Evolutionary conservation across 1,140 invertebrate species (phyloP).

Genomic region (Conus ventricosus): DNA sequence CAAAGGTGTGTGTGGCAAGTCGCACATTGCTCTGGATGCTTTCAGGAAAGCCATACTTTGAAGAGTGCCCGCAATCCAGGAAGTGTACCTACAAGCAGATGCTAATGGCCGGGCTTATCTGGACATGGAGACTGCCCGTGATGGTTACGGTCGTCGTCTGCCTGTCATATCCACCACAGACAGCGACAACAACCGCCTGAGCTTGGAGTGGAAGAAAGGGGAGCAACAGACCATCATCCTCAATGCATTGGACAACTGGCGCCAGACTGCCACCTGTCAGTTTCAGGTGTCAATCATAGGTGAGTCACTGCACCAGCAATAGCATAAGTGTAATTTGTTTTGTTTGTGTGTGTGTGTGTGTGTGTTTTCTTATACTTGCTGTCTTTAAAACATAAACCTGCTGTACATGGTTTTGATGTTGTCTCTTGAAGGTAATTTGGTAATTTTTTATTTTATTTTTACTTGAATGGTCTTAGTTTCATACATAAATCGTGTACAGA

Average conservation of each 20-base stretch:
- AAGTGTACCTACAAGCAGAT: conserved; percentile 26
- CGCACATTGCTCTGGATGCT: neutral
- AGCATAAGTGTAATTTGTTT: too few species aligned
- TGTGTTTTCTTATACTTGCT: too few species aligned
- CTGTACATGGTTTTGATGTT: too few species aligned
- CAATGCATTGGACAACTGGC: conserved; percentile 52
- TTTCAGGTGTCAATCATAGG: conserved; percentile 52
- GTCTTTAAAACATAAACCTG: too few species aligned
- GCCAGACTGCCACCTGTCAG: conserved; percentile 49
- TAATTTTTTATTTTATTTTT: too few species aligned
- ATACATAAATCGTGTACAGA: too few species aligned
- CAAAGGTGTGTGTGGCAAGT: too few species aligned
- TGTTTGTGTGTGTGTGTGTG: too few species aligned
- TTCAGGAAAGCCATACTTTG: conserved; percentile 55
- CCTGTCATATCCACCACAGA: conserved; percentile 49
- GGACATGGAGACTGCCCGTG: conserved; percentile 48
- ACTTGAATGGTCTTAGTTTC: too few species aligned
- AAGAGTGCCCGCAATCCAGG: conserved; percentile 49
- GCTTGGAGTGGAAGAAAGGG: conserved; percentile 51
- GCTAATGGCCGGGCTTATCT: conserved; percentile 44
- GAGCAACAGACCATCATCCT: conserved; percentile 47
- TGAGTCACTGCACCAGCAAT: conserved; percentile 20
- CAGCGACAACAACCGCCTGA: conserved; percentile 44
- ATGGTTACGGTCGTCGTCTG: conserved; percentile 45
- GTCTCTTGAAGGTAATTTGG: too few species aligned